phyloP scores from a whole-genome alignment of 92 coral and sea anemone species.

The Phenganax subtilis region DNA sequence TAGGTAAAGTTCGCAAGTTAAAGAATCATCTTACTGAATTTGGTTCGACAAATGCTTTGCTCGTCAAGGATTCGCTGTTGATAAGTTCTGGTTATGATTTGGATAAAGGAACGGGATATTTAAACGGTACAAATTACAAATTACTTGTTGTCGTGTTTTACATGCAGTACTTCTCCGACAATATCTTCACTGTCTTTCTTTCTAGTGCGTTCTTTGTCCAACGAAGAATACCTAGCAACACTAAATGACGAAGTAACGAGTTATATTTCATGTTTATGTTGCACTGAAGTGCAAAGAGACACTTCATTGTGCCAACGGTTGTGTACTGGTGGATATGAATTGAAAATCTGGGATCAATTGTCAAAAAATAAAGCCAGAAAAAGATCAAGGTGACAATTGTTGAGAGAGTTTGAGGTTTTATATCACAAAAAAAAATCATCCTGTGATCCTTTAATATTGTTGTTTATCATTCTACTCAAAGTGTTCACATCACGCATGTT shows the following conservation, averaged over 20 bases:
- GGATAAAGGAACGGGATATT: conserved; percentile 81
- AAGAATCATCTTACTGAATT: conserved; percentile 87
- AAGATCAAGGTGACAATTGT: conserved; percentile 59
- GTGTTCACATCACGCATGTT: too few species aligned
- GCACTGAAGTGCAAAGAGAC: conserved; percentile 64
- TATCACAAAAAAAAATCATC: not conserved
- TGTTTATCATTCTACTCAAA: not conserved
- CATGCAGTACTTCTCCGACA: not conserved
- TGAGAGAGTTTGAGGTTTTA: not conserved
- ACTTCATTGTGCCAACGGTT: conserved; percentile 65
- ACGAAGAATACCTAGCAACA: conserved; percentile 80
- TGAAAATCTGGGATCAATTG: conserved; percentile 87
- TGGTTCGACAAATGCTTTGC: conserved; percentile 86
- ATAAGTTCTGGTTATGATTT: conserved; percentile 87
- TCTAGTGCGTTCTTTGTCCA: conserved; percentile 83
- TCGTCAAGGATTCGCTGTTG: conserved; percentile 63
- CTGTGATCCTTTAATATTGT: not conserved
- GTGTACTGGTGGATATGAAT: conserved; percentile 90
- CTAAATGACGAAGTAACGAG: conserved; percentile 83
- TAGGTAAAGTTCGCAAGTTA: conserved; percentile 84
- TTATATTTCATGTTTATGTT: conserved; percentile 78
- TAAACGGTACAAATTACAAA: conserved; percentile 59
- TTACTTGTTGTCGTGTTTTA: not conserved
- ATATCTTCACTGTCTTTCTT: not conserved
- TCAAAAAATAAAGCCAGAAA: conserved; percentile 68